Conservation (phyloP, 2,113 vertebrate species). For the Polyodon spathula region DNA sequence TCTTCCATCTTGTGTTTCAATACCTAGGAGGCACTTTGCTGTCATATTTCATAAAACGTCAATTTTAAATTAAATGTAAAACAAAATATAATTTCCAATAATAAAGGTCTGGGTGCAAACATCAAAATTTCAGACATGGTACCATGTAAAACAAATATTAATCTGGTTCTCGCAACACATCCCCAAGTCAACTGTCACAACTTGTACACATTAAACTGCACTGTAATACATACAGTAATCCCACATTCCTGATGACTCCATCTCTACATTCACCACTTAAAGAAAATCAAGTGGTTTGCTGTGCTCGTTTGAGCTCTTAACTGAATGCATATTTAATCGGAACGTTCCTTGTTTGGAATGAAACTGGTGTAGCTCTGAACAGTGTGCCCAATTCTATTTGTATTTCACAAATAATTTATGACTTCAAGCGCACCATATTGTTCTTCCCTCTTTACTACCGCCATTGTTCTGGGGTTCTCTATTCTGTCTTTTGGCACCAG, state of each 20-base stretch:
- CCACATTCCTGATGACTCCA: background rate
- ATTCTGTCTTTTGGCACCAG: background rate
- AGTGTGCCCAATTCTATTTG: background rate
- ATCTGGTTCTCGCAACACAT: too few relatives aligned
- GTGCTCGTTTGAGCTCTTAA: background rate
- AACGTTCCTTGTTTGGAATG: background rate
- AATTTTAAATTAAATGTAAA: too few relatives aligned
- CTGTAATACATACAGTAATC: too few relatives aligned
- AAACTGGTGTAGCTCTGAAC: background rate
- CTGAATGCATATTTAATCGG: background rate
- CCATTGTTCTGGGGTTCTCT: background rate
- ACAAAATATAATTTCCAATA: too few relatives aligned
- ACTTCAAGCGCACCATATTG: background rate
- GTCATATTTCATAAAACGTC: too few relatives aligned
- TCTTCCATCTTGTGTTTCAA: too few relatives aligned
- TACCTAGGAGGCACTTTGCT: too few relatives aligned
- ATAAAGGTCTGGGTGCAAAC: too few relatives aligned
- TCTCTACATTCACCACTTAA: background rate
- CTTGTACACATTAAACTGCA: too few relatives aligned
- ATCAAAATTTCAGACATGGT: too few relatives aligned
- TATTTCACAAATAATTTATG: background rate
- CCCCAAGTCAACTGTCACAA: too few relatives aligned
- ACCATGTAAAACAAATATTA: background rate
- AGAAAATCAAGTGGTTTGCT: background rate
- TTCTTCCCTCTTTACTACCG: background rate